A percentile compares a stretch with the other conserved stretches of the same genome.
These are phyloP conservation scores for Anastrepha obliqua DNA, from an alignment of 1,140 invertebrate species.

Conservation along the genomic window DNA sequence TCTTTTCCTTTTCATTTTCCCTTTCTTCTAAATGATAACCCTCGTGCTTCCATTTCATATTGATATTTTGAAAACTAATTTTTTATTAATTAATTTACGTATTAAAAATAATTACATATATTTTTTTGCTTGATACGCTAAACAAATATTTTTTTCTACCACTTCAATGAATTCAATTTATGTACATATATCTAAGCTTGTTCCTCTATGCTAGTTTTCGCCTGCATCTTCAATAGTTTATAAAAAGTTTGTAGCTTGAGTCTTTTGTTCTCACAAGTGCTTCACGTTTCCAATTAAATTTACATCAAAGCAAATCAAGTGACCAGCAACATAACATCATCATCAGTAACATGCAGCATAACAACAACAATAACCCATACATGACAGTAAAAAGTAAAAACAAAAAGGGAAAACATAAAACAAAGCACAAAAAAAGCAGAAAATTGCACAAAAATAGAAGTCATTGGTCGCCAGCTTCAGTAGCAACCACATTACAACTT, in stretches of 20 bases:
- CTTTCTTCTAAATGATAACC: too few species aligned
- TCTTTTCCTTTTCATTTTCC: too few species aligned
- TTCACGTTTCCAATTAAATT: conserved; percentile 45
- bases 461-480: not conserved
- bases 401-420: not conserved
- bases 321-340: conserved; percentile 29
- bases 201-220: too few species aligned
- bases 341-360: not conserved
- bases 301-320: conserved; percentile 50
- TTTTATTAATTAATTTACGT: too few species aligned
- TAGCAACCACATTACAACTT: conserved; percentile 49
- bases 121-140: too few species aligned
- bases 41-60: too few species aligned
- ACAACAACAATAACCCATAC: not conserved
- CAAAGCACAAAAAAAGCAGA: not conserved
- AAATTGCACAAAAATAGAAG: conserved; percentile 11
- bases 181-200: too few species aligned
- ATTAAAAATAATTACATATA: too few species aligned
- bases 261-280: not conserved
- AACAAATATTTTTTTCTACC: too few species aligned
- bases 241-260: not conserved
- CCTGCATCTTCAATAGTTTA: not conserved
- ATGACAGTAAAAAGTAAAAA: not conserved
- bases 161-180: too few species aligned
- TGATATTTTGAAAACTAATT: too few species aligned